Conservation (phyloP, 2,113 vertebrate genomes). For the Illadopsis cleaveri region DNA sequence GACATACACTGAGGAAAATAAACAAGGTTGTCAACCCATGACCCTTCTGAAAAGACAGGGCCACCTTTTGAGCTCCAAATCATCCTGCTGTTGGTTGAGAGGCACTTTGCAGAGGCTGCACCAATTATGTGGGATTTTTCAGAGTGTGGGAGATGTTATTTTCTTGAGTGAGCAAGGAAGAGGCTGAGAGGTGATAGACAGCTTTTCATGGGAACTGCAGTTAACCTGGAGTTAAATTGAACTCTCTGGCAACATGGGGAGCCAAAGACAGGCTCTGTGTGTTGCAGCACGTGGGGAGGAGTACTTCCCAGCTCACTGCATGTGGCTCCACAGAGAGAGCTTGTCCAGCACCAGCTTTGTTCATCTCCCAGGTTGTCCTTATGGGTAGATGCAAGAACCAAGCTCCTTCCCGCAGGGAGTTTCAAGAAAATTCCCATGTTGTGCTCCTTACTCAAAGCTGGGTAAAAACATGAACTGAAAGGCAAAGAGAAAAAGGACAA, state of each 20-base stretch:
- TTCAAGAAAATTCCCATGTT: neutral
- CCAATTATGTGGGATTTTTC: neutral
- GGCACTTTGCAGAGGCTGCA: neutral
- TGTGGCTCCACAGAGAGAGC: neutral
- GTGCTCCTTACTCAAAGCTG: neutral
- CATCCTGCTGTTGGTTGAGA: neutral
- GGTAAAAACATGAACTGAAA: neutral
- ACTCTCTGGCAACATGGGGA: neutral
- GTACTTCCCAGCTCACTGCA: fast-evolving
- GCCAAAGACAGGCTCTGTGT: neutral
- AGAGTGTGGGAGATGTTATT: conserved; percentile 10
- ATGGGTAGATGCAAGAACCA: neutral
- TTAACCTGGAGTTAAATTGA: neutral
- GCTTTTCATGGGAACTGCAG: neutral
- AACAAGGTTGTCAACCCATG: neutral
- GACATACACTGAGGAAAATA: neutral
- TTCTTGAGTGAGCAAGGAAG: neutral
- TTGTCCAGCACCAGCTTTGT: neutral
- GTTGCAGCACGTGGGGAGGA: fast-evolving
- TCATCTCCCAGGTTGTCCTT: neutral
- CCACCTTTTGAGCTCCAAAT: neutral
- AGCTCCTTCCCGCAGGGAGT: neutral
- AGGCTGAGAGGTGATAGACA: neutral
- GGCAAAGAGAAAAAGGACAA: neutral
- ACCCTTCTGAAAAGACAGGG: neutral